Evolutionary conservation across 2,888 invertebrate species (phyloP), one percentile per base, ranked within the genome.

Genomic region (Chesias legatella): DNA sequence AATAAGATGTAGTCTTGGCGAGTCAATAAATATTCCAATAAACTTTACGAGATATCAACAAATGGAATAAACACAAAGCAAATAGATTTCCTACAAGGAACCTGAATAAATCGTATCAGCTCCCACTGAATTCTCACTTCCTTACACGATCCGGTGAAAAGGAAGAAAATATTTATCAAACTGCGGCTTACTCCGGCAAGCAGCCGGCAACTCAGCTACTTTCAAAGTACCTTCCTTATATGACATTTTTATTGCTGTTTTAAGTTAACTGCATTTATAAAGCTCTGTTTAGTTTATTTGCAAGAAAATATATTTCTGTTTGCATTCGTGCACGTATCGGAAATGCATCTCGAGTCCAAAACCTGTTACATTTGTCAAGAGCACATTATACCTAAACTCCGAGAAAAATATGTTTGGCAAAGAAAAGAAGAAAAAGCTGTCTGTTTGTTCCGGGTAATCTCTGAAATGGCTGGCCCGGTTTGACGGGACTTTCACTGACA

Each of bases 81-180:
- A 41, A 31, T 29, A 8, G 20, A 45, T 40, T 37, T 36, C 20
- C 21, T 10, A 20, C 11, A 6, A 9, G 7, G 10, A 39, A 33
- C 28, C 26, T 35, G 42, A 39, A 43, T 51, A 45, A 47, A 45
- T 51, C 45, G 29, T 42, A 39, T 43, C 44, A 34, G 39, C 35
- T 45, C 24, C 36, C 47, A 49, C 48, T 49, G 42, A 46, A 48
- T 46, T 37, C 38, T 39, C 43, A 39, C 30, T 44, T 39, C 41
- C 30, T 43, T 35, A 45, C 48, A 43, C 32, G 20, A 47, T 36
- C 39, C 40, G 35, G 40, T 39, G 38, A 31, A 37, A 26, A 24
- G 34, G 40, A 47, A 44, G 26, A 41, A 36, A 36, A 45, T 30
- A 51, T 54, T 49, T 51, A 54, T 54, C 49, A 48, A 40, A 39